phyloP scores from a whole-genome alignment of 37 sponge, comb jelly and placozoan species.

The Eunapius fragilis region DNA sequence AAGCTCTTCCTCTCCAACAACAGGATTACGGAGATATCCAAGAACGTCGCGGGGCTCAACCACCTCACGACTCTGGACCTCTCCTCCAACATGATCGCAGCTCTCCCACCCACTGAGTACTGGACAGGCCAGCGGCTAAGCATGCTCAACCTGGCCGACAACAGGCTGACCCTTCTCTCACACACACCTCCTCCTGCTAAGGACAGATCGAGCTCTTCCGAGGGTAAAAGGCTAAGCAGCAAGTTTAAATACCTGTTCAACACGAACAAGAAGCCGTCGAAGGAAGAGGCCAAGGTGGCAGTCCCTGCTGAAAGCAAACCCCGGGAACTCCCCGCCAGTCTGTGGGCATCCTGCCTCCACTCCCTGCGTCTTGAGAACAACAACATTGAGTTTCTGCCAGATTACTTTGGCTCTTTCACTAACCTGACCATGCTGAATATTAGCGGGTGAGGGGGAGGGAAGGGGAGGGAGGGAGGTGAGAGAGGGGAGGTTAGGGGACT shows the following conservation, averaged over 20 bases:
- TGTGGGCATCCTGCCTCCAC: conserved; percentile 75
- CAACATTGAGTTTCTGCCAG: conserved; percentile 75
- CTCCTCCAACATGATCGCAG: conserved; percentile 74
- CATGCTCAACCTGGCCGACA: conserved; percentile 71
- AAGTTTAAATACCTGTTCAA: not conserved
- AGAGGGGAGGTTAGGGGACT: not conserved
- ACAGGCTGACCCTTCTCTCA: conserved; percentile 45
- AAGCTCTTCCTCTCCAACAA: conserved; percentile 82
- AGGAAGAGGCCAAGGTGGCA: not conserved
- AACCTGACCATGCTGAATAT: conserved; percentile 70
- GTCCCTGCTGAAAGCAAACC: conserved; percentile 34
- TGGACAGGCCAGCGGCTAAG: conserved; percentile 69
- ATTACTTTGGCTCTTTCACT: conserved; percentile 65
- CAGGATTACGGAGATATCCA: conserved; percentile 58
- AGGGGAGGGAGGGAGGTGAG: too few species aligned
- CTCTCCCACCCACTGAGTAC: conserved; percentile 66
- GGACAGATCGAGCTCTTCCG: not conserved
- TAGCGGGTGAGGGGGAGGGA: conserved; percentile 67
- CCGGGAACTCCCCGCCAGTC: conserved; percentile 68
- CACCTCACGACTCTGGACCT: conserved; percentile 74
- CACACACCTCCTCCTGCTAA: conserved; percentile 1
- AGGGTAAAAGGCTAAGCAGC: not conserved
- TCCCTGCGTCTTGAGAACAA: conserved; percentile 74
- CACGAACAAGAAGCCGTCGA: not conserved
- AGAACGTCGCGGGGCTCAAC: conserved; percentile 71